Evolutionary conservation across 1,140 invertebrate species (phyloP), one percentile per base, ranked within the genome.

Genomic region (Catajapyx aquilonaris): DNA sequence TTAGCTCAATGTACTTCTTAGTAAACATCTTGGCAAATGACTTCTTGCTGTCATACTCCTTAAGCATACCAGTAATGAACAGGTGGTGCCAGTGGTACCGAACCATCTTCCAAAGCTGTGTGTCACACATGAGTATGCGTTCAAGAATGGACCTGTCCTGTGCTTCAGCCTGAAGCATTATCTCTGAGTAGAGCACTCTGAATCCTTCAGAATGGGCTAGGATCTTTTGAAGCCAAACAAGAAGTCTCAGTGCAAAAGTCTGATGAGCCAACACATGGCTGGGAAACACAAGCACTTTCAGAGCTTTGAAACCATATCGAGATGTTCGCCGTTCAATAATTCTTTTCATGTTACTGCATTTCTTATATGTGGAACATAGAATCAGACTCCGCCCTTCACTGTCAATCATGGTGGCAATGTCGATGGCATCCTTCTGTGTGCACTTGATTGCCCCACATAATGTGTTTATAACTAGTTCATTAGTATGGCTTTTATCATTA

Each of bases 401-500:
- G 57, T 96, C 90, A 23, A 96, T 88, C 45, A 77, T 81, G 2
- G 85, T 90, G 4, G 94, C 88, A 62, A 77, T 88, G 43, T 94
- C 88, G 38, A 87, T 73, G 0, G 88, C 86, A 46, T 83, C 78
- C 47, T 78, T 76, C 42, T 88, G 76, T 17, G 67, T 66, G 52
- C 84, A 91, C 47, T 86, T 80, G 36, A 93, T 75, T 18, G 90
- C 81, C 33, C 81, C 68, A 10, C 66, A 72, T 31, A 97, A 58
- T 0, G 85, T 88, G 28, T 60, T 73, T 41, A 95, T 95, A 2
- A 97, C 90, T 61, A 77, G 83, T 55, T 96, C 90, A 56, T 94
- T 96, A 0, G 90, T 96, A 51, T 97, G 90, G 2, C 81, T 77
- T 59, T 97, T 91, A 54, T 97, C 91, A 55, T 97, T 96, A n/a